phyloP scores from a whole-genome alignment of 2,888 invertebrate species.

The Standfussiana lucernea region DNA sequence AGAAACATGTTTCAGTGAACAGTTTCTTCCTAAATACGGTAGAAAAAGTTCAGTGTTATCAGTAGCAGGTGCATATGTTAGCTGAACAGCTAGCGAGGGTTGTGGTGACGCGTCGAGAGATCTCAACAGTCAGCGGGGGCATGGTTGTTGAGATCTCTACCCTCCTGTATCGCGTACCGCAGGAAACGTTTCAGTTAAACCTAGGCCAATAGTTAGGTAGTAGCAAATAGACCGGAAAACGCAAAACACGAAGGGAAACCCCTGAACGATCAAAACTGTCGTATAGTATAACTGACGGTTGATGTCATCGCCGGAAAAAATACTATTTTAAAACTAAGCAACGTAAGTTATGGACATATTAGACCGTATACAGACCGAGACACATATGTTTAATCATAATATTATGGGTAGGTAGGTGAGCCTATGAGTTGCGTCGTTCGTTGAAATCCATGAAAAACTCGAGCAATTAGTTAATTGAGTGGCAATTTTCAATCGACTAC shows the following conservation, averaged over 20 bases:
- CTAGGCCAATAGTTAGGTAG: neutral
- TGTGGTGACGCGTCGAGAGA: neutral
- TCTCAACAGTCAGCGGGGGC: neutral
- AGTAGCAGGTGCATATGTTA: neutral
- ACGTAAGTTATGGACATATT: slow-evolving; percentile 9
- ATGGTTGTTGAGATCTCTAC: neutral
- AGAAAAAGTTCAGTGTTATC: no score
- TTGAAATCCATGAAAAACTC: slow-evolving; percentile 5
- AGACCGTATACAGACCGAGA: no score
- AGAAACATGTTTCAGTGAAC: neutral
- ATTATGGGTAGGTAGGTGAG: neutral
- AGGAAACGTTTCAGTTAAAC: neutral
- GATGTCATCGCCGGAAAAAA: slow-evolving; percentile 20
- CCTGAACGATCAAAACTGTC: neutral
- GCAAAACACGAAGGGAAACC: neutral
- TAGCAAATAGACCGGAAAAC: neutral
- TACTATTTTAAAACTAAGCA: slow-evolving; percentile 3
- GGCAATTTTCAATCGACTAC: slow-evolving; percentile 3
- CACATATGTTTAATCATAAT: slow-evolving; percentile 12
- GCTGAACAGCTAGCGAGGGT: neutral
- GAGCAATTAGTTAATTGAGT: slow-evolving; percentile 2
- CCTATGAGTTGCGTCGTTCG: neutral
- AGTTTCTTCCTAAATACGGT: neutral
- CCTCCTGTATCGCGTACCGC: neutral
- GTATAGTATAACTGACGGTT: neutral